Base-by-base conservation (phyloP, 2,888 invertebrate species). In the Galerucella nymphaeae region DNA sequence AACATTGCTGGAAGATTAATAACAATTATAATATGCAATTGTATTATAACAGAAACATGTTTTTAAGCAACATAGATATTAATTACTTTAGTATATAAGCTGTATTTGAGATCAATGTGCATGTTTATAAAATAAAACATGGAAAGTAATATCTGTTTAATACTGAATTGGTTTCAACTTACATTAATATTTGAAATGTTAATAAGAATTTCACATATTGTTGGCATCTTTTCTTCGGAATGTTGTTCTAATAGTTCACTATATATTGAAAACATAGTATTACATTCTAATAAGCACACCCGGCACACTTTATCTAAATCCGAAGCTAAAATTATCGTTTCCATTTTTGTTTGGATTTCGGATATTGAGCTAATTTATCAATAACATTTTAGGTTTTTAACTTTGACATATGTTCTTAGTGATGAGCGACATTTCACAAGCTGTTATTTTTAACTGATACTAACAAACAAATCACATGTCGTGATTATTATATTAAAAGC, bases 251-350 rank as follows among this genome's bases (percentile, higher is more conserved):
- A 73, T 50, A 77, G 58, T 64, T 75, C 74, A 30, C 75, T 75
- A 41, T 75, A 73, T 9, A 77, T 73, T 2, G 75, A 77, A 66
- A 75, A 75, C 77, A 77, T 77, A 18, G 74, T 69, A 23, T 74
- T 73, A 16, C 62, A 71, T 66, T 77, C 74, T 65, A 71, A 65
- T 16, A 77, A 70, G 66, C 77, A 77, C 16, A 74, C 72, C 65
- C 77, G 62, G 57, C 77, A 77, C 42, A 77, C 69, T 74, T 77
- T 77, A 16, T 53, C 69, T 16, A 77, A 66, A 72, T 77, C 69
- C 61, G 75, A 66, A 41, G 70, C 69, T 75, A 70, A 65, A 18
- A 73, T 70, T 42, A 76, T 59, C 11, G 71, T 72, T 66, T 72
- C 72, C 76, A 76, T 76, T 72, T 72, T 75, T 53, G 18, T 53